Percentiles rank a stretch among this genome's conserved stretches.
Conservation (phyloP, 2,888 invertebrate species). For the Galerucella pusilla region DNA sequence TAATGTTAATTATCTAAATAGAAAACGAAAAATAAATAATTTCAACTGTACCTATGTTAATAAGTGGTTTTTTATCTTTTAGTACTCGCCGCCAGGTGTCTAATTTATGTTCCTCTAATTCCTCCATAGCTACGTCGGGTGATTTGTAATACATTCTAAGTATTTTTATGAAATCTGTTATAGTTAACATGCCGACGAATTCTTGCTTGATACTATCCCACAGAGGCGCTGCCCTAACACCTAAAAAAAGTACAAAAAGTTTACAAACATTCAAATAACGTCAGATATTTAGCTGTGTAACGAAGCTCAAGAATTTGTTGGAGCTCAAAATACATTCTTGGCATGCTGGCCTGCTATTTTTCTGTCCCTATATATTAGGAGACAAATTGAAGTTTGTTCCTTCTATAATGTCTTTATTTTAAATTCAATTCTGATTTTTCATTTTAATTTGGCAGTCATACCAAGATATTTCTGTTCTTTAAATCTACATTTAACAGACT, state of each 20-base stretch:
- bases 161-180: constrained; percentile 99
- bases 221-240: constrained; percentile 95
- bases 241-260: constrained; percentile 63
- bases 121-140: constrained; percentile 92
- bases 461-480: too few species aligned
- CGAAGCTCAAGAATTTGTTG: neutral
- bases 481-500: too few species aligned
- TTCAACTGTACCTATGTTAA: constrained; percentile 72
- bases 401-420: too few species aligned
- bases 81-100: constrained; percentile 96
- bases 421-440: too few species aligned
- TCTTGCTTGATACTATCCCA: constrained; percentile 95
- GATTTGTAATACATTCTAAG: constrained; percentile 97
- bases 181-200: constrained; percentile 98
- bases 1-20: neutral
- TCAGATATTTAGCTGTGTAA: neutral
- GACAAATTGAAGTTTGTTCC: too few species aligned
- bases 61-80: constrained; percentile 87
- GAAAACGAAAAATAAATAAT: neutral
- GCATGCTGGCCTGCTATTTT: too few species aligned
- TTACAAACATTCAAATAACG: too few species aligned
- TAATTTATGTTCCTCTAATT: constrained; percentile 95
- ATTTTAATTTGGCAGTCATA: too few species aligned
- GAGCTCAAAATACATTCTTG: too few species aligned
- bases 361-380: too few species aligned